Conservation (phyloP, 2,888 invertebrate species). For the Xestobium rufovillosum region DNA sequence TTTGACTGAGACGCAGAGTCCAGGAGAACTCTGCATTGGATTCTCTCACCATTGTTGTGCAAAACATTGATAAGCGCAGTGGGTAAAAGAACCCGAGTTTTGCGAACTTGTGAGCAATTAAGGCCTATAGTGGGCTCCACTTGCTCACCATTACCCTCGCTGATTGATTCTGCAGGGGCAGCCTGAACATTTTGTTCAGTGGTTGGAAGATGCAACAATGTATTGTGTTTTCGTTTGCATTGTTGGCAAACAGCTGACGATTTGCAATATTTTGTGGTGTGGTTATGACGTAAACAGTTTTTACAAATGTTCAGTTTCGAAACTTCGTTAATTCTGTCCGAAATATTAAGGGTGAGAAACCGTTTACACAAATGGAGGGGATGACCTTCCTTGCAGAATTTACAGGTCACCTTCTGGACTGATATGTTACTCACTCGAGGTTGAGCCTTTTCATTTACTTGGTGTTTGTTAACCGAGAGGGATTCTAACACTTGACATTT, state of each 20-base stretch:
- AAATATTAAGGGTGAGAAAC: conserved; percentile 10
- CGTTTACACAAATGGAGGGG: conserved; percentile 8
- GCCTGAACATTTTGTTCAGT: no score
- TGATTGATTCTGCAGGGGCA: no score
- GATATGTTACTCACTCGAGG: neutral
- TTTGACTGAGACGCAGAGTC: conserved; percentile 13
- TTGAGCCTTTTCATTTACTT: conserved; percentile 9
- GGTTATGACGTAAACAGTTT: conserved; percentile 13
- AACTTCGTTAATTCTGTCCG: conserved; percentile 6
- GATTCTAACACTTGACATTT: conserved; percentile 9
- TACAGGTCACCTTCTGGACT: conserved; percentile 6
- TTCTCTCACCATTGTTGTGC: conserved; percentile 5
- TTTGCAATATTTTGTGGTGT: conserved; percentile 6
- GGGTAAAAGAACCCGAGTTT: conserved; percentile 5
- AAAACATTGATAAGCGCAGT: conserved; percentile 4
- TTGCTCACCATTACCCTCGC: no score
- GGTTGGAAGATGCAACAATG: conserved; percentile 10
- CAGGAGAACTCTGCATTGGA: conserved; percentile 6
- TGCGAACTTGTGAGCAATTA: no score
- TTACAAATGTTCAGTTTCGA: conserved; percentile 11
- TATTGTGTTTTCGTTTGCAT: conserved; percentile 13
- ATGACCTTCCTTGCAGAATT: conserved; percentile 10
- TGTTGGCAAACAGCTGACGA: conserved; percentile 6
- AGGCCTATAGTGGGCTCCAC: no score
- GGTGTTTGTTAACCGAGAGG: conserved; percentile 4